Base-by-base conservation (phyloP, 2,113 vertebrate genomes). In the Megaceryle torquata region DNA sequence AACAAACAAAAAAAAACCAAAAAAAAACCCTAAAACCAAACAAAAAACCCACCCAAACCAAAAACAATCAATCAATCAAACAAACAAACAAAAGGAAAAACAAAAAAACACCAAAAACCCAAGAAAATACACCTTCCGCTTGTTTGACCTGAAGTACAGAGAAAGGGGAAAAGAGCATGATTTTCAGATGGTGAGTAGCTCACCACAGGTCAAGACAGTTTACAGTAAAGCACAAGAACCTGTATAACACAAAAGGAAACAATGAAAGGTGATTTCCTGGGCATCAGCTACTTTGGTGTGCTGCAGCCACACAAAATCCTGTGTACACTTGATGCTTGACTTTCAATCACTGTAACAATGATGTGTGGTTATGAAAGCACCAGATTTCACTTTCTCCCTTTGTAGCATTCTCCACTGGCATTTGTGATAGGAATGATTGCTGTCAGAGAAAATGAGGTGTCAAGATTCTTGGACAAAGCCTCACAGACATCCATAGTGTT, bases 201-300 rank as follows among this genome's bases (percentile, higher is more conserved):
- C 83, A 81, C 76, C 46, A 60, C 72, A 78, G 72, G 86, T 92
- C 91, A 78, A 84, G 69, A 43, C 83, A 76, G 72, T n/a, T 68
- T 82, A 85, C 56, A 71, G 86, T 77, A 91, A 91, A 93, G 94
- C 79, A 89, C 72, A 92, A 86, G 77, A 72, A 72, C 61, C 28
- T 86, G 53, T 93, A 80, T 57, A 94, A 76, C 82, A 95, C 81
- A 94, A 92, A 93, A 84, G 83, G 46, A 94, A 92, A 71, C 65
- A 94, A 84, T 74, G 93, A 82, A 87, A 93, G 70, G 61, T 79
- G 83, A 88, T 96, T 93, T 96, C 67, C 83, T 94, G 80, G 88
- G 82, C 56, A 95, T 88, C 64, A 93, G n/a, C 51, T 57, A 71
- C 93, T 95, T 95, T 72, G 25, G 57, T 69, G 74, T 88, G 57